Evolutionary conservation across 2,888 invertebrate genomes (phyloP).

Genomic region (Apodemia mormo): DNA sequence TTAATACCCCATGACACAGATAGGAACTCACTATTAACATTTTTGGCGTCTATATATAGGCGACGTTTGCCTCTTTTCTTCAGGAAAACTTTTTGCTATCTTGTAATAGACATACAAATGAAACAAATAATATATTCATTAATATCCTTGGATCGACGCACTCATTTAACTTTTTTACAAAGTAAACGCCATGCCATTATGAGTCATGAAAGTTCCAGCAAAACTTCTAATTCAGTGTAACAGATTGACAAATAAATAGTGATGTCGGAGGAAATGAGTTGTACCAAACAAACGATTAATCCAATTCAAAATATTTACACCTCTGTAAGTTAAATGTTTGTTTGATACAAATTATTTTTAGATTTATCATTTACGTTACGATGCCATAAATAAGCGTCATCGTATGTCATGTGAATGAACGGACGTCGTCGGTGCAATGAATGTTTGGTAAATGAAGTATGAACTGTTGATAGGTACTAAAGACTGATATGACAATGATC

Average conservation of each 20-base stretch:
- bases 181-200: too few species aligned
- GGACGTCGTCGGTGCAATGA: neutral
- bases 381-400: neutral
- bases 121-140: too few species aligned
- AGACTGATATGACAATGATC: too few species aligned
- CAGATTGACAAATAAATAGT: neutral
- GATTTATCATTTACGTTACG: neutral
- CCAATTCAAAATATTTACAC: neutral
- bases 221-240: neutral
- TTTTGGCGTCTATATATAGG: too few species aligned
- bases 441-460: neutral
- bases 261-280: slow-evolving; percentile 23
- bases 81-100: too few species aligned
- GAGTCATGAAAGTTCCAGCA: neutral
- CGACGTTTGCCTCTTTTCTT: too few species aligned
- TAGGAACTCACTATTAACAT: too few species aligned
- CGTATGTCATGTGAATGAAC: neutral
- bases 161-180: too few species aligned
- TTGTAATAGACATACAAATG: too few species aligned
- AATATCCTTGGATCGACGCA: too few species aligned
- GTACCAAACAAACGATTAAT: slow-evolving; percentile 8
- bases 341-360: neutral
- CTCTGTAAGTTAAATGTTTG: neutral
- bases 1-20: too few species aligned
- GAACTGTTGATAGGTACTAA: neutral